Conservation (phyloP, 2,888 invertebrate species). For the Erebia palarica region DNA sequence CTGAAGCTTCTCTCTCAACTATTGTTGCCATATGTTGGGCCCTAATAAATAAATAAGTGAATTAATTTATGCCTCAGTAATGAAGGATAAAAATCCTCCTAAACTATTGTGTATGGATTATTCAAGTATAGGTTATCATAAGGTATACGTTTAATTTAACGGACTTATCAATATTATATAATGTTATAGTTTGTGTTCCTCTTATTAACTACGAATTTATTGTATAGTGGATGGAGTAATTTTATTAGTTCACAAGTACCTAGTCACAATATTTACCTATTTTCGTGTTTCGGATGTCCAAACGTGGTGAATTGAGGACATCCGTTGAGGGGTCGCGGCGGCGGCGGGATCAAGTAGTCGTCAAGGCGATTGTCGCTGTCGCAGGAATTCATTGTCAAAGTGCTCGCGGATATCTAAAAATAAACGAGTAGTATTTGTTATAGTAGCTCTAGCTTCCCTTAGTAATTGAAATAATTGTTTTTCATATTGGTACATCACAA, state of each 20-base stretch:
- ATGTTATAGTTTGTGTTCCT: too few relatives aligned
- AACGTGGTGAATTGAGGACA: constrained; percentile 75
- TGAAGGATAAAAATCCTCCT: neutral
- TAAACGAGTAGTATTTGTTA: constrained; percentile 13
- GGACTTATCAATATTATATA: too few relatives aligned
- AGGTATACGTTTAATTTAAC: too few relatives aligned
- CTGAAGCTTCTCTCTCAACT: constrained; percentile 70
- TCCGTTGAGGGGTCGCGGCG: constrained; percentile 81
- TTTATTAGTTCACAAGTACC: neutral
- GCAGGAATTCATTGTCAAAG: constrained; percentile 74
- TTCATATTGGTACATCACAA: neutral
- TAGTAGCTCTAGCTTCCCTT: neutral
- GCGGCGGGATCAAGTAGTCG: constrained; percentile 84
- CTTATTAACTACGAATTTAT: neutral
- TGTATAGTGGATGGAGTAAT: neutral
- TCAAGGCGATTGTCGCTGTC: constrained; percentile 75
- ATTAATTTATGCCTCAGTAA: neutral
- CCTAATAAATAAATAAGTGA: constrained; percentile 45
- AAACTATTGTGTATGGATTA: too few relatives aligned
- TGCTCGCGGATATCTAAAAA: constrained; percentile 70
- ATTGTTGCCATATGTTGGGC: constrained; percentile 77
- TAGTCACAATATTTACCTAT: constrained; percentile 51
- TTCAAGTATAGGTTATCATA: too few relatives aligned
- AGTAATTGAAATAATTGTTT: neutral
- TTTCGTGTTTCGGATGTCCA: constrained; percentile 73